Conservation (phyloP, 2,797 vertebrate species). For the Semotilus atromaculatus region DNA sequence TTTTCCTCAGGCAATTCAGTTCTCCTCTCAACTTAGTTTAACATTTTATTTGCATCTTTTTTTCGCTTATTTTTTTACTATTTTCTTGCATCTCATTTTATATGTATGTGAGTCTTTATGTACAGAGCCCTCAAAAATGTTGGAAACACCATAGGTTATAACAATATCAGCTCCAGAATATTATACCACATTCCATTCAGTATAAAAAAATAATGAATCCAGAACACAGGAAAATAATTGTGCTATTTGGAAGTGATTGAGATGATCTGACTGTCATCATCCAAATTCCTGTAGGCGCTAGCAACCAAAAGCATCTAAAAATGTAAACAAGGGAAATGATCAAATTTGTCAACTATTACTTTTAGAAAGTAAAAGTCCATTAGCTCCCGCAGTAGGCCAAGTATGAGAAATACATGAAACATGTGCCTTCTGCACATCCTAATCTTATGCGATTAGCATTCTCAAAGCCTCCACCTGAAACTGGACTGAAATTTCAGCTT, state of each 20-base stretch:
- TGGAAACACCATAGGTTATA: background rate
- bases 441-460: conserved; percentile 9
- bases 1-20: conserved; percentile 5
- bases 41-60: background rate
- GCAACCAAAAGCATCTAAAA: conserved; percentile 9
- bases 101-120: background rate
- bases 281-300: background rate
- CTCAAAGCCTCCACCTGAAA: conserved; percentile 3
- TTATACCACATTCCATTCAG: background rate
- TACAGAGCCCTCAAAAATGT: background rate
- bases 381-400: background rate
- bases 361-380: background rate
- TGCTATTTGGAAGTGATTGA: background rate
- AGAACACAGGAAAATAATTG: background rate
- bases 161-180: background rate
- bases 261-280: background rate
- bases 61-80: background rate
- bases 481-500: conserved; percentile 4
- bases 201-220: background rate
- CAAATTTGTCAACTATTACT: background rate
- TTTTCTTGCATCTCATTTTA: background rate
- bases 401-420: conserved; percentile 3
- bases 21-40: background rate
- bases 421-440: background rate
- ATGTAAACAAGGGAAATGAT: background rate